Percentiles rank a stretch among this genome's conserved stretches.
Conservation (phyloP, 2,888 invertebrate genomes). For the Hirtodrosophila duncani region DNA sequence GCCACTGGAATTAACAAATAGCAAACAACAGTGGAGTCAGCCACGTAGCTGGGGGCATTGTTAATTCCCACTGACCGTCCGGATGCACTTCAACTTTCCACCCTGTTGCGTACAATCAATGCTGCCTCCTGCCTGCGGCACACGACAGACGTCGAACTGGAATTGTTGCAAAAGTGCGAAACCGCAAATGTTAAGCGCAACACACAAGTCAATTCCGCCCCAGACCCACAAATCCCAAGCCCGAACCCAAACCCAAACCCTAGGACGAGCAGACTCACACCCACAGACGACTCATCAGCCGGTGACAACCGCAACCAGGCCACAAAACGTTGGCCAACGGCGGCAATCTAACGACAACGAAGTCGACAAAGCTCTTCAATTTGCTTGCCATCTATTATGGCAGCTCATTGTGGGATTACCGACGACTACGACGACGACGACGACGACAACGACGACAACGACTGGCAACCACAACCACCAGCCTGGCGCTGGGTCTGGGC, state of each 20-base stretch:
- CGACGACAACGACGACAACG: conserved; percentile 18
- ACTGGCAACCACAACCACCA: conserved; percentile 12
- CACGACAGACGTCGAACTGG: conserved; percentile 33
- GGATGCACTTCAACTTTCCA: conserved; percentile 76
- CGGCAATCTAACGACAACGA: no score
- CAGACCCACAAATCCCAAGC: conserved; percentile 19
- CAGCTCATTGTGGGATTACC: conserved; percentile 75
- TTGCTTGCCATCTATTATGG: conserved; percentile 75
- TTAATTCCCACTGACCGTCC: conserved; percentile 63
- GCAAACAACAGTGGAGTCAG: conserved; percentile 26
- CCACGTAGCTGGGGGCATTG: conserved; percentile 12
- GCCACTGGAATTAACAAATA: conserved; percentile 56
- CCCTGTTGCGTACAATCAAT: conserved; percentile 75
- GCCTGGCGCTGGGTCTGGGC: no score
- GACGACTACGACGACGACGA: conserved; percentile 15
- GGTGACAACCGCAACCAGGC: conserved; percentile 55
- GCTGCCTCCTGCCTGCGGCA: conserved; percentile 15
- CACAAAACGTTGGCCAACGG: conserved; percentile 43
- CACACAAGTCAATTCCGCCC: conserved; percentile 72
- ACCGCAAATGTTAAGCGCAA: conserved; percentile 77
- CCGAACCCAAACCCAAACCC: conserved; percentile 23
- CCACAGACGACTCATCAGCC: conserved; percentile 26
- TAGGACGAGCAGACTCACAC: no score
- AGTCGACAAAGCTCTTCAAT: conserved; percentile 72
- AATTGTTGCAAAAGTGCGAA: conserved; percentile 76